Percentiles rank a stretch among this genome's conserved stretches.
Evolutionary conservation across 64 coral and sea anemone species (phyloP).

Genomic region (Montipora efflorescens): DNA sequence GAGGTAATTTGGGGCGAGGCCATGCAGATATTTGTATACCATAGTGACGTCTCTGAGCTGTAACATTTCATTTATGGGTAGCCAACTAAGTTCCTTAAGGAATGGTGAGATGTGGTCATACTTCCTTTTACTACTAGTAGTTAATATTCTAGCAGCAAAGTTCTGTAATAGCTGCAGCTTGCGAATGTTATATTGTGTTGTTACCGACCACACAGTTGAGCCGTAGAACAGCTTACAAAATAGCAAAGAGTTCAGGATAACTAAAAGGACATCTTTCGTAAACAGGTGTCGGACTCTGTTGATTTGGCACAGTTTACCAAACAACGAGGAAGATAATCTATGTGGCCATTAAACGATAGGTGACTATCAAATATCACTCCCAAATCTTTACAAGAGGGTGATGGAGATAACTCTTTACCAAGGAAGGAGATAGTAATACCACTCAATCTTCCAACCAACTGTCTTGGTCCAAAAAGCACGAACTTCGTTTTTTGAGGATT

Average conservation of each 20-base stretch:
- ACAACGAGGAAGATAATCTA: neutral
- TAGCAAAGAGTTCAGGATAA: neutral
- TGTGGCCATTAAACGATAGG: neutral
- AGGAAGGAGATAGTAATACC: constrained; percentile 1
- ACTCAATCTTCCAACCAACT: neutral
- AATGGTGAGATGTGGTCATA: neutral
- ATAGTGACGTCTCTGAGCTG: too few species aligned
- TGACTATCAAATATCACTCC: neutral
- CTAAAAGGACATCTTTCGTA: constrained; percentile 11
- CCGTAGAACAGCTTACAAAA: neutral
- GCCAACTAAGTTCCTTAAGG: too few species aligned
- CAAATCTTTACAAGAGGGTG: neutral
- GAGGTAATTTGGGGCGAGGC: too few species aligned
- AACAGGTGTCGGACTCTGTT: constrained; percentile 21
- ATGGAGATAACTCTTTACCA: neutral
- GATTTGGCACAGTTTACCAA: constrained; percentile 7
- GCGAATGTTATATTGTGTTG: constrained; percentile 8
- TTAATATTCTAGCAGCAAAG: neutral
- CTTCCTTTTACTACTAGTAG: neutral
- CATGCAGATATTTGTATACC: too few species aligned
- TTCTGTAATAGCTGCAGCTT: constrained; percentile 28
- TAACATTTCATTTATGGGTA: too few species aligned
- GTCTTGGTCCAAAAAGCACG: neutral
- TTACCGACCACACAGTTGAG: constrained; percentile 1
- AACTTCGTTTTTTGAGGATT: neutral